Conservation (phyloP, 2,113 vertebrate species). For the Apaloderma vittatum region DNA sequence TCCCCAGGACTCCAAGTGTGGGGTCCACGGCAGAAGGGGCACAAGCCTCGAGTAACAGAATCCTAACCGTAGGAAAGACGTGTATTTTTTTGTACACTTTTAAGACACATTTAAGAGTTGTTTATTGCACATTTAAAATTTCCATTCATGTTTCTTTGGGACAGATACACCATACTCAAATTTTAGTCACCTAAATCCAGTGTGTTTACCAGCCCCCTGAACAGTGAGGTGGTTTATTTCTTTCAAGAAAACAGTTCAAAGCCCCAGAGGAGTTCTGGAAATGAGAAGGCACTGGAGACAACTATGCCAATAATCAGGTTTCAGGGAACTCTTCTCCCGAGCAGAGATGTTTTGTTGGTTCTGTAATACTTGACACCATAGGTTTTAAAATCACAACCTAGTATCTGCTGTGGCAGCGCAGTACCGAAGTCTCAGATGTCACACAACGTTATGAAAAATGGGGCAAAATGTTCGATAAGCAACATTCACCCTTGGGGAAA, state of each 20-base stretch:
- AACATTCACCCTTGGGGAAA: background rate
- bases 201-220: background rate
- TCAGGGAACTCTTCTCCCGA: background rate
- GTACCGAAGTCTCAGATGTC: background rate
- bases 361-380: background rate
- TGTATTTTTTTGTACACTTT: conserved; percentile 11
- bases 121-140: conserved; percentile 29
- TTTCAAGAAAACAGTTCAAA: background rate
- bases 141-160: conserved; percentile 26
- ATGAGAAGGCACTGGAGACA: background rate
- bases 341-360: background rate
- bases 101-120: conserved; percentile 2
- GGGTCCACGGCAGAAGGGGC: background rate
- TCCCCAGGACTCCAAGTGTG: background rate
- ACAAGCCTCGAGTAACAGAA: background rate
- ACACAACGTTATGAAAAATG: background rate
- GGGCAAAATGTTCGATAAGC: background rate
- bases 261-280: background rate
- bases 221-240: background rate
- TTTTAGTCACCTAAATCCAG: conserved; percentile 17
- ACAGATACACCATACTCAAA: background rate
- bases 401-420: background rate
- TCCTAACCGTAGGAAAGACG: background rate
- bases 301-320: background rate
- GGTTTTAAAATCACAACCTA: background rate